A percentile compares a stretch with the other conserved stretches of the same genome.
These are phyloP conservation scores for Ophioninae sp. DNA, from an alignment of 2,888 invertebrate genomes.

Conservation along the genomic window DNA sequence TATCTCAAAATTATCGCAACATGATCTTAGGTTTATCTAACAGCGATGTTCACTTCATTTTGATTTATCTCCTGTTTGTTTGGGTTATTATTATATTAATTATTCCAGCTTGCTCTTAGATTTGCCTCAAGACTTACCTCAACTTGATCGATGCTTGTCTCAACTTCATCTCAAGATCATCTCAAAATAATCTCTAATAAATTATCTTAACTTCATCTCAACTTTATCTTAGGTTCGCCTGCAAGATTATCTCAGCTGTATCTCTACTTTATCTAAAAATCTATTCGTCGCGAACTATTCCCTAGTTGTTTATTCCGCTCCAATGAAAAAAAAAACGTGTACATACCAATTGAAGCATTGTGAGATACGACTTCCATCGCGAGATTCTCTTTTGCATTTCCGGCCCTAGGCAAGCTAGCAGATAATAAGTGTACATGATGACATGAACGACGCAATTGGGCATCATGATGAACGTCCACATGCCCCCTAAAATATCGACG, in stretches of 20 bases:
- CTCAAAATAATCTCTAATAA: no score
- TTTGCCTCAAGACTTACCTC: no score
- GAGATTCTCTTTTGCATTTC: constrained; percentile 82
- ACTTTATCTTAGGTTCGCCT: neutral
- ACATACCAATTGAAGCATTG: constrained; percentile 86
- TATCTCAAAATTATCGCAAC: no score
- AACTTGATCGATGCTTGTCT: no score
- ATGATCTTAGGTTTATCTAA: neutral
- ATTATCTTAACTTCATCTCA: neutral
- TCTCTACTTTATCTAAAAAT: neutral
- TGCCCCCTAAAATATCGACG: constrained; percentile 83
- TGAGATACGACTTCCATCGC: constrained; percentile 84
- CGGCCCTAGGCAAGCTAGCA: constrained; percentile 85
- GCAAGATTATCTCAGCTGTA: neutral
- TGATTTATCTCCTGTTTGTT: neutral
- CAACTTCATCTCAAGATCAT: no score
- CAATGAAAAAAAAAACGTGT: neutral
- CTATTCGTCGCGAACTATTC: neutral
- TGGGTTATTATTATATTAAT: no score
- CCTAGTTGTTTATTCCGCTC: neutral
- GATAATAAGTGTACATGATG: constrained; percentile 90
- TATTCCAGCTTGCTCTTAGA: no score
- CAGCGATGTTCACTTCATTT: neutral
- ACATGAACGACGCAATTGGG: constrained; percentile 87
- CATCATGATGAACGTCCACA: constrained; percentile 85